phyloP scores from a whole-genome alignment of 2,113 vertebrate species.

The Pelmatolapia mariae region DNA sequence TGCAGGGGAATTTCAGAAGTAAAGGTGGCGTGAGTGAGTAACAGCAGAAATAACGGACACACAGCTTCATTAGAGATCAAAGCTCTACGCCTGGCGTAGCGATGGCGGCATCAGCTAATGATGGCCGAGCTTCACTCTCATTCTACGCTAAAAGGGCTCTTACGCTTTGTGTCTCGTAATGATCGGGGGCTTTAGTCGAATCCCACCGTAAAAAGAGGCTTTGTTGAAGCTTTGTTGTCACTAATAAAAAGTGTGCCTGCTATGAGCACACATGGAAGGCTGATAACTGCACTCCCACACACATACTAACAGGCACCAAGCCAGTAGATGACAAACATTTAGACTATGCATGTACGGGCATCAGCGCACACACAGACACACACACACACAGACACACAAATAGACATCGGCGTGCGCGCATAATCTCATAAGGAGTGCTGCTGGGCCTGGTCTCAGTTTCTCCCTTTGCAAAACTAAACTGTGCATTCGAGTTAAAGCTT shows the following conservation, averaged over 20 bases:
- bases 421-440: conserved; percentile 4
- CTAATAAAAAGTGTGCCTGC: conserved; percentile 67
- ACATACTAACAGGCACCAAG: conserved; percentile 31
- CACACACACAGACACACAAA: neutral
- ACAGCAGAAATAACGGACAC: conserved; percentile 54
- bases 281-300: conserved; percentile 50
- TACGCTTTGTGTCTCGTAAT: conserved; percentile 56
- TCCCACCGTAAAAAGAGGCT: conserved; percentile 57
- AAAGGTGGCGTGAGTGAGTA: conserved; percentile 65
- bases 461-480: neutral
- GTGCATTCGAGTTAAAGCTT: conserved; percentile 34
- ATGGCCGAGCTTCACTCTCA: conserved; percentile 52
- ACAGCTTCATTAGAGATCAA: conserved; percentile 72
- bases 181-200: conserved; percentile 44
- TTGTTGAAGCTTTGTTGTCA: conserved; percentile 69
- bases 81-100: conserved; percentile 13
- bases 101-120: conserved; percentile 60
- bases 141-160: conserved; percentile 48
- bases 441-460: conserved; percentile 26
- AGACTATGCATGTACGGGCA: neutral
- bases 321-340: conserved; percentile 51
- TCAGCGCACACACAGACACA: neutral
- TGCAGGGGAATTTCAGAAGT: conserved; percentile 40
- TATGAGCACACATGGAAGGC: conserved; percentile 61
- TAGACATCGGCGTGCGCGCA: neutral